Percentiles rank a stretch among this genome's conserved stretches.
phyloP scores from a whole-genome alignment of 2,113 vertebrate genomes.

The Coptodon bakossiorum region DNA sequence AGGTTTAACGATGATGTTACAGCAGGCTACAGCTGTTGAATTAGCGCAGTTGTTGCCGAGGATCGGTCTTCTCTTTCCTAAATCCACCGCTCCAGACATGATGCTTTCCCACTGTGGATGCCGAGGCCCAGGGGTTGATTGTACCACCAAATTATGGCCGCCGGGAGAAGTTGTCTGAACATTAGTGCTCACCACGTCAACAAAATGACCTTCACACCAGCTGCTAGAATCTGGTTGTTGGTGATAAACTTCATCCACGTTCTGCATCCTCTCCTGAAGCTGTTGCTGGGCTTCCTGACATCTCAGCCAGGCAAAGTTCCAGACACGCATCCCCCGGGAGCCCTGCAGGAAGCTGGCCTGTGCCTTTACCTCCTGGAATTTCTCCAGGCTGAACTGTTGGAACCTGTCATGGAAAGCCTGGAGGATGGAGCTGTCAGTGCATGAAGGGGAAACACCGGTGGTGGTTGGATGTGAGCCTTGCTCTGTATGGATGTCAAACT shows the following conservation, averaged over 20 bases:
- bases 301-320: slow-evolving; percentile 71
- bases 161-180: slow-evolving; percentile 31
- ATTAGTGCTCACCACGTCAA: slow-evolving; percentile 43
- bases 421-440: slow-evolving; percentile 44
- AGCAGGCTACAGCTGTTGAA: background rate
- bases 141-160: slow-evolving; percentile 41
- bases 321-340: slow-evolving; percentile 70
- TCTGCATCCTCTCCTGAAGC: slow-evolving; percentile 72
- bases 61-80: slow-evolving; percentile 25
- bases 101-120: slow-evolving; percentile 50
- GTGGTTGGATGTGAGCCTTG: background rate
- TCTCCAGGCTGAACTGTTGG: slow-evolving; percentile 64
- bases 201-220: slow-evolving; percentile 31
- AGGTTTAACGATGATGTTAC: background rate
- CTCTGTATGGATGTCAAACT: background rate
- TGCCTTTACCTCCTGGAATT: slow-evolving; percentile 75
- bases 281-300: slow-evolving; percentile 72
- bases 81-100: slow-evolving; percentile 24
- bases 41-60: background rate
- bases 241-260: slow-evolving; percentile 35
- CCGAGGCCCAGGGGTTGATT: slow-evolving; percentile 42
- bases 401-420: slow-evolving; percentile 75
- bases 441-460: background rate
- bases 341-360: slow-evolving; percentile 68
- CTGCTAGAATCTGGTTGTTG: background rate